Conservation (phyloP, 2,113 vertebrate species). For the Burhinus bistriatus region DNA sequence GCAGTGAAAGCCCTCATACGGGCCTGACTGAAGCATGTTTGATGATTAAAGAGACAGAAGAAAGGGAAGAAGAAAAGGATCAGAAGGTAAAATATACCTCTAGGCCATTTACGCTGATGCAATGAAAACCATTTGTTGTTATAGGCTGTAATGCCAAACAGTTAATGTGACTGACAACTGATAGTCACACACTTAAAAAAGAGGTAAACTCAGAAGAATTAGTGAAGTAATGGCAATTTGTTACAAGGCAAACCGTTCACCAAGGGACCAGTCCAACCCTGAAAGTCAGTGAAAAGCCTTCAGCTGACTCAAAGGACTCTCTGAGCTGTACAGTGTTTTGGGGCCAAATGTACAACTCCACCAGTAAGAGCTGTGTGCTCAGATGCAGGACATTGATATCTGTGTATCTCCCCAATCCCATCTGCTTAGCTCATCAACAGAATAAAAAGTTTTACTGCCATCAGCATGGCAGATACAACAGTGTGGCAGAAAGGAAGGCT, state of each 20-base stretch:
- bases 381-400: background rate
- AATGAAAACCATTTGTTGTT: background rate
- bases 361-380: background rate
- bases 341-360: background rate
- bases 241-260: background rate
- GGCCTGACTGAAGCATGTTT: background rate
- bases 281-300: background rate
- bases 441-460: constrained; percentile 33
- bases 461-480: constrained; percentile 36
- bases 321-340: background rate
- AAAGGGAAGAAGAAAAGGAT: background rate
- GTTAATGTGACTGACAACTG: background rate
- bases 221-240: background rate
- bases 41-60: background rate
- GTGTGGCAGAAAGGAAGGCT: constrained; percentile 23
- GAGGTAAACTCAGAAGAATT: background rate
- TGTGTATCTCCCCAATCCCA: background rate
- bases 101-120: background rate
- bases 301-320: background rate
- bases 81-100: background rate
- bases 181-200: background rate
- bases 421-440: background rate
- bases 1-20: background rate
- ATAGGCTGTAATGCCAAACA: background rate
- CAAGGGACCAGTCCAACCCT: background rate